These are phyloP conservation scores for Champsocephalus gunnari DNA, from an alignment of 2,797 vertebrate genomes.

Conservation along the genomic window DNA sequence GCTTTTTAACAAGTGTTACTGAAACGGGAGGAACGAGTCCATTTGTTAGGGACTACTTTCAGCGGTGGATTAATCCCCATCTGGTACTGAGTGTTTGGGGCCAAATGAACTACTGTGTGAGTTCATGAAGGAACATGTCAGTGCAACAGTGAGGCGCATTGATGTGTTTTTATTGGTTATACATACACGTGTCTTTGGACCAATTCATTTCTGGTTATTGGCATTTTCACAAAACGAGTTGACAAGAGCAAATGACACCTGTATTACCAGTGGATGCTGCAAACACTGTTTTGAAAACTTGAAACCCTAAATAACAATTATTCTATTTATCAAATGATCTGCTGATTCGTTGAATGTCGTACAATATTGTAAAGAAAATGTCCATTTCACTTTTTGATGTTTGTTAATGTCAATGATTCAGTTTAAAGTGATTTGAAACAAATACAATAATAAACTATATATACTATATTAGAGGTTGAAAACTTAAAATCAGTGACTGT, in stretches of 20 bases:
- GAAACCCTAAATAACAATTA: neutral
- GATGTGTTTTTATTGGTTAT: neutral
- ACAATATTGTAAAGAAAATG: no score
- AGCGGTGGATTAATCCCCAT: neutral
- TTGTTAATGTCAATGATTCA: no score
- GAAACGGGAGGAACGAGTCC: neutral
- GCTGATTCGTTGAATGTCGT: no score
- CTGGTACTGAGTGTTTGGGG: neutral
- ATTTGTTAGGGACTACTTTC: constrained; percentile 1
- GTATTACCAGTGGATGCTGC: neutral
- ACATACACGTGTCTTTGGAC: neutral
- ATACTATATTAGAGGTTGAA: no score
- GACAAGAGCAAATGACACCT: neutral
- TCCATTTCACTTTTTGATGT: no score
- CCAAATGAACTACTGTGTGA: neutral
- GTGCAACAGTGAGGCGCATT: neutral
- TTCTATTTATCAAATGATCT: no score
- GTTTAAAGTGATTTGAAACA: no score
- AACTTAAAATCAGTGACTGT: no score
- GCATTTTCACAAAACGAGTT: constrained; percentile 28
- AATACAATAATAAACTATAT: no score
- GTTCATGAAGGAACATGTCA: neutral
- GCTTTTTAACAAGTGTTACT: neutral
- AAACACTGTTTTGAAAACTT: constrained; percentile 3
- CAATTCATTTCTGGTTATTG: neutral